These are phyloP conservation scores for Calameuta filiformis DNA, from an alignment of 2,888 invertebrate species.

Conservation along the genomic window DNA sequence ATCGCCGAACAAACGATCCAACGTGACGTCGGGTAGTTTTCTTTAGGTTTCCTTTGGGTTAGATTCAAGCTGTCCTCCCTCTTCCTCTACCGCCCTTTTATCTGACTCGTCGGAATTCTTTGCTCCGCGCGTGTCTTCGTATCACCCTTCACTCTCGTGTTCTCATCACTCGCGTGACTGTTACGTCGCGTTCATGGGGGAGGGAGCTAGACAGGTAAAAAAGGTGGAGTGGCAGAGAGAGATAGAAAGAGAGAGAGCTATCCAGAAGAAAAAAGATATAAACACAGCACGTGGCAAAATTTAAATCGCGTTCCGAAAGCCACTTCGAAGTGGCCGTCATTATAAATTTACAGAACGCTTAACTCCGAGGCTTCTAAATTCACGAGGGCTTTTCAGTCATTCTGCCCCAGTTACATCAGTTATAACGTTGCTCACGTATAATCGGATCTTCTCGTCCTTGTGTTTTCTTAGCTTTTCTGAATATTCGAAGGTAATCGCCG, in stretches of 20 bases:
- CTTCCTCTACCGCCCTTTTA: neutral
- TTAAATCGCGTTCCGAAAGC: neutral
- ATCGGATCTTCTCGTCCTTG: too few species aligned
- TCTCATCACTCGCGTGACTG: neutral
- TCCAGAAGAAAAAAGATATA: neutral
- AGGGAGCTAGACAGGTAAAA: neutral
- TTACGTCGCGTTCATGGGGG: neutral
- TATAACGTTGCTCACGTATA: too few species aligned
- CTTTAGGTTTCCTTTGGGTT: neutral
- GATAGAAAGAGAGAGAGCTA: neutral
- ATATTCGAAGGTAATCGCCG: neutral
- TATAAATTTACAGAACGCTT: neutral
- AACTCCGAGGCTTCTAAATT: neutral
- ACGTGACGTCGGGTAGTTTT: neutral
- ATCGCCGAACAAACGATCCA: neutral
- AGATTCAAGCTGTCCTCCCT: neutral
- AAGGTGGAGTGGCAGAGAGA: neutral
- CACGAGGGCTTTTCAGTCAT: neutral
- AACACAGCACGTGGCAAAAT: neutral
- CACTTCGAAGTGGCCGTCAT: neutral
- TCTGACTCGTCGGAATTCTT: neutral
- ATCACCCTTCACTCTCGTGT: neutral
- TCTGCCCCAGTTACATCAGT: neutral
- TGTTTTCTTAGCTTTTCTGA: neutral
- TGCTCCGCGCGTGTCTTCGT: neutral